A percentile compares a stretch with the other conserved stretches of the same genome.
phyloP scores from a whole-genome alignment of 2,113 vertebrate species.

The Alligator mississippiensis region DNA sequence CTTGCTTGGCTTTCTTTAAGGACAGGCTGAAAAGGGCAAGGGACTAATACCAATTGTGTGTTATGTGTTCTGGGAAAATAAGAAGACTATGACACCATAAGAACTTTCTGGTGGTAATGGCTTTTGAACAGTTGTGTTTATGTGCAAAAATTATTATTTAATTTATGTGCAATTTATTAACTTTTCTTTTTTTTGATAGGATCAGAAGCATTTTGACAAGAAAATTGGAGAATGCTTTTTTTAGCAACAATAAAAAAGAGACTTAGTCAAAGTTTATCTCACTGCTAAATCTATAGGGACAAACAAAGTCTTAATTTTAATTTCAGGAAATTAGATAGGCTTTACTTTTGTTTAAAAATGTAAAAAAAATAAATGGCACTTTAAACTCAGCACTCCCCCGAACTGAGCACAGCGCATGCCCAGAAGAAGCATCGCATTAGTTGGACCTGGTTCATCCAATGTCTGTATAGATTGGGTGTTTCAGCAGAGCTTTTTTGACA shows the following conservation, averaged over 20 bases:
- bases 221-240: neutral
- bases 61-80: neutral
- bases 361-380: no score
- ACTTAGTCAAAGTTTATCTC: neutral
- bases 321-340: neutral
- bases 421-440: no score
- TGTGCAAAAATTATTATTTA: no score
- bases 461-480: no score
- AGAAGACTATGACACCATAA: neutral
- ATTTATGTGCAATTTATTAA: conserved; percentile 10
- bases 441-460: no score
- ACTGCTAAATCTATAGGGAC: neutral
- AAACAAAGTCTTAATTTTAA: neutral
- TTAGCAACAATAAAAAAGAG: neutral
- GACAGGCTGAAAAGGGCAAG: conserved; percentile 3
- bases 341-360: neutral
- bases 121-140: neutral
- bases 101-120: neutral
- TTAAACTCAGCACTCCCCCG: no score
- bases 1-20: neutral
- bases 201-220: conserved; percentile 18
- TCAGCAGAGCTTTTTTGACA: no score
- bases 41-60: neutral
- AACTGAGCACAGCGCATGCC: no score
- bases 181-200: neutral